Conservation (phyloP, 2,888 invertebrate species). For the Aelia acuminata region DNA sequence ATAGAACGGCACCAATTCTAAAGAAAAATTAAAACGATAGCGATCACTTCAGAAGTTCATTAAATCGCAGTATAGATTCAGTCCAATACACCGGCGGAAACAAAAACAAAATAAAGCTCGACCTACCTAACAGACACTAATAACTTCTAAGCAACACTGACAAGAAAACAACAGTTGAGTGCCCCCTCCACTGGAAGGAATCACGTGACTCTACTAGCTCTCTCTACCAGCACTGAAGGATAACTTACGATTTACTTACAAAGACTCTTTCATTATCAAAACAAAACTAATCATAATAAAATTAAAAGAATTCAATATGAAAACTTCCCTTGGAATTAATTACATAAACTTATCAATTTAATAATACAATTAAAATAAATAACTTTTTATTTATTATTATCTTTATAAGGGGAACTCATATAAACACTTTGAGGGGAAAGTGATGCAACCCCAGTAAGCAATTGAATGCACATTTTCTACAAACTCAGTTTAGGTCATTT, state of each 20-base stretch:
- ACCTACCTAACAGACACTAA: neutral
- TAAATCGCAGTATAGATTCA: neutral
- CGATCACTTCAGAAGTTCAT: neutral
- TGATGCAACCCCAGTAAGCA: too few species aligned
- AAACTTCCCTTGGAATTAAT: too few species aligned
- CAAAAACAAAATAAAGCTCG: neutral
- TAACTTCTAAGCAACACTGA: conserved; percentile 35
- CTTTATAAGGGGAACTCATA: too few species aligned
- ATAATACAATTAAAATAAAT: too few species aligned
- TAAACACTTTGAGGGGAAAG: too few species aligned
- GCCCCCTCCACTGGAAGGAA: conserved; percentile 47
- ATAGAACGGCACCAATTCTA: neutral
- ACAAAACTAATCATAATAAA: neutral
- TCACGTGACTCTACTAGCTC: conserved; percentile 53
- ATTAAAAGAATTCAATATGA: neutral
- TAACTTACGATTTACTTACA: conserved; percentile 6
- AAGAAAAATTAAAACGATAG: neutral
- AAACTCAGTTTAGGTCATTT: too few species aligned
- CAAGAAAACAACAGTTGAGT: conserved; percentile 44
- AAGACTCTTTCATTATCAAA: neutral
- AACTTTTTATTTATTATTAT: too few species aligned
- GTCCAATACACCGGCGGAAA: neutral
- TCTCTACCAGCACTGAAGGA: neutral
- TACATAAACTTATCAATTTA: too few species aligned
- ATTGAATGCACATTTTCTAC: too few species aligned